Evolutionary conservation across 2,888 invertebrate species (phyloP).

Genomic region (Thereva nobilitata): DNA sequence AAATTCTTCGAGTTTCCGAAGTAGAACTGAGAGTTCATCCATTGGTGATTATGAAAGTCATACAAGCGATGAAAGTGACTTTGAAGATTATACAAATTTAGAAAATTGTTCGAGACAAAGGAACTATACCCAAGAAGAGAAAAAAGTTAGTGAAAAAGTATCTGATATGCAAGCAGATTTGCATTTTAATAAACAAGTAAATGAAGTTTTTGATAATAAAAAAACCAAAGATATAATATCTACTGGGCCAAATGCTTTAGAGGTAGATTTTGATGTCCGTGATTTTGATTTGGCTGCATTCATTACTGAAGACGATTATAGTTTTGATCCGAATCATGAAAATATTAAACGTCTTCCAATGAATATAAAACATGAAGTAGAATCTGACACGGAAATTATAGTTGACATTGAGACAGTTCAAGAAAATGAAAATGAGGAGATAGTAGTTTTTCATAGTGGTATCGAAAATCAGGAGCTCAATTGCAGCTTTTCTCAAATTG

Average conservation of each 20-base stretch:
- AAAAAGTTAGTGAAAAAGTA: slow-evolving; percentile 3
- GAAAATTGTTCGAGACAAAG: background rate
- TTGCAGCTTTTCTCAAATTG: slow-evolving; percentile 43
- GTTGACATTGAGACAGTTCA: slow-evolving; percentile 56
- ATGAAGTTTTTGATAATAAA: background rate
- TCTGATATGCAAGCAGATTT: slow-evolving; percentile 16
- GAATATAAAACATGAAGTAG: background rate
- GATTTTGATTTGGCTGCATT: slow-evolving; percentile 56
- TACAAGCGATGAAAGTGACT: slow-evolving; percentile 48
- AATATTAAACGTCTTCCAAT: background rate
- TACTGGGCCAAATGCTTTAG: slow-evolving; percentile 49
- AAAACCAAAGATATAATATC: slow-evolving; percentile 21
- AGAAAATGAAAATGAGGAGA: slow-evolving; percentile 48
- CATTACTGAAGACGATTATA: slow-evolving; percentile 56
- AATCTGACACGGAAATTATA: slow-evolving; percentile 51
- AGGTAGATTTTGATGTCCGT: slow-evolving; percentile 50
- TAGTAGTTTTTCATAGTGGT: slow-evolving; percentile 1
- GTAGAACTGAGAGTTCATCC: slow-evolving; percentile 55
- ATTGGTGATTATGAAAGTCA: slow-evolving; percentile 58
- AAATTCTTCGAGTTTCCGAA: slow-evolving; percentile 51
- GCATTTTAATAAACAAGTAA: slow-evolving; percentile 21
- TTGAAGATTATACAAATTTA: background rate
- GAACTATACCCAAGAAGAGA: too few relatives aligned
- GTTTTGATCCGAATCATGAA: background rate
- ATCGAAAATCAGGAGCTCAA: slow-evolving; percentile 25